These are phyloP conservation scores for Chauna torquata DNA, from an alignment of 2,113 vertebrate genomes.

Conservation along the genomic window DNA sequence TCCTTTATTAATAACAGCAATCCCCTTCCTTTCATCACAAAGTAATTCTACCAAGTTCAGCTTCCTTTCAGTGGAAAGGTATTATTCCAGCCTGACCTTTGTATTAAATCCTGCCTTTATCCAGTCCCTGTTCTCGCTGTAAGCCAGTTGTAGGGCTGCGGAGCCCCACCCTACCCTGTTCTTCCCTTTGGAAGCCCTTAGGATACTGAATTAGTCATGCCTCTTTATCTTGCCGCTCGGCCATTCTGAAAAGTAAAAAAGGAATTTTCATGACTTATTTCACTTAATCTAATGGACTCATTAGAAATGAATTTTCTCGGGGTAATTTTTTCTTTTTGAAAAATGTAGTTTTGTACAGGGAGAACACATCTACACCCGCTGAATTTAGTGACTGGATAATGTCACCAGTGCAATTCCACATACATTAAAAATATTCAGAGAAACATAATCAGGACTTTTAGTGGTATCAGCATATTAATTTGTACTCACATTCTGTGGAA, in stretches of 20 bases:
- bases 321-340: not conserved
- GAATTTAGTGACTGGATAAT: not conserved
- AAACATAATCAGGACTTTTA: not conserved
- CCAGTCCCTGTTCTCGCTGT: constrained; percentile 5
- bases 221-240: not conserved
- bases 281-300: constrained; percentile 3
- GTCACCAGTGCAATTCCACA: not conserved
- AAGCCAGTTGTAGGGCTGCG: not conserved
- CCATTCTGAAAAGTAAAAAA: constrained; percentile 25
- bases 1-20: not conserved
- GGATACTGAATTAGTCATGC: constrained; percentile 32
- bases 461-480: constrained; percentile 44
- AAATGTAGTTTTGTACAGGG: not conserved
- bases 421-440: not conserved
- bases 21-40: not conserved
- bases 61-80: constrained; percentile 18
- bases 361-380: not conserved
- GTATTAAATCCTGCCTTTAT: constrained; percentile 29
- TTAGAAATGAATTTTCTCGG: constrained; percentile 11
- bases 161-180: not conserved
- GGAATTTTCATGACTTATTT: constrained; percentile 33
- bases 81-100: constrained; percentile 27
- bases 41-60: not conserved
- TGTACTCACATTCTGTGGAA: constrained; percentile 28
- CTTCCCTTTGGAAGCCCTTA: not conserved